Evolutionary conservation across 2,888 invertebrate genomes (phyloP), one percentile per base, ranked within the genome.

Genomic region (Eupeodes luniger): DNA sequence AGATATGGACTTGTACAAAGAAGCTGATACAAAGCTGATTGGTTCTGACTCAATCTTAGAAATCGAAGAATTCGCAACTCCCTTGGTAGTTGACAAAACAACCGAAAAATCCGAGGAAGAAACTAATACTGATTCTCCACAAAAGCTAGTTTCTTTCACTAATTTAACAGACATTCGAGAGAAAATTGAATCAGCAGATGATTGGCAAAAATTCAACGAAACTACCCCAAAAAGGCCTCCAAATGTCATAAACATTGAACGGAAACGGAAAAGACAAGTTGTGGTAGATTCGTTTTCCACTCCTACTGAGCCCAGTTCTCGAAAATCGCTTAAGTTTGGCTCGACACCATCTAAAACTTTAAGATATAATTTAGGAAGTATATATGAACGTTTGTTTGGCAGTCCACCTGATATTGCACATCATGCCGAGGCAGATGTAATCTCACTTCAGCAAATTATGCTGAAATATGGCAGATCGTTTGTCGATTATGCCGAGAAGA

Each of bases 351-450:
- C 90, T 80, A 53, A 70, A 89, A 92, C 87, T 53, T 94, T 90
- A 3, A 81, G 64, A 88, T 96, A 95, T 91, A 94, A 94, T 90
- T 92, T 96, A 53, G 85, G 85, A 1, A 94, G 94, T 80, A 91
- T 96, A 51, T 96, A 95, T 91, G 92, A 94, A 87, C 94, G 95
- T 69, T 92, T 96, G 34, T 93, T 95, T 62, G 93, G 93, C 4
- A 94, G 93, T 77, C 91, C 94, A 14, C 93, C 95, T 4, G 92
- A 94, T 90, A 49, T 0, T 66, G 93, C 94, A 0, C 97, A 97
- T 91, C 94, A 94, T 89, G 96, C 97, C 2, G 97, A 97, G 92
- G 94, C 92, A 1, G 97, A 97, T 92, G 96, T 96, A 49, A 89
- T 94, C 4, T 95, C 95, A 94, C 93, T 97, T 70, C 91, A 96